A percentile compares a stretch with the other conserved stretches of the same genome.
These are phyloP conservation scores for Tragelaphus buxtoni DNA, from an alignment of 2,113 vertebrate species.

Conservation along the genomic window DNA sequence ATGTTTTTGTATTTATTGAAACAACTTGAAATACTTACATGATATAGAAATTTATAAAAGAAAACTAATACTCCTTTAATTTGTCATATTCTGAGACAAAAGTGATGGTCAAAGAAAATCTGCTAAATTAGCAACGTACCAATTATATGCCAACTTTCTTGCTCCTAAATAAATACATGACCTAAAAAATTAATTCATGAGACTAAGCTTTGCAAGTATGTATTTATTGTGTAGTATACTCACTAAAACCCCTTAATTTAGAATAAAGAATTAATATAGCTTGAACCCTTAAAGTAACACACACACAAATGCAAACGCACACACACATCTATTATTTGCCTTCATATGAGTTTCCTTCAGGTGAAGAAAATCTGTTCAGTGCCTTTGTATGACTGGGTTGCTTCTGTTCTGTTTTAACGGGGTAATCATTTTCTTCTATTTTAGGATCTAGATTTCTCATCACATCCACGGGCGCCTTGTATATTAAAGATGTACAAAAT, in stretches of 20 bases:
- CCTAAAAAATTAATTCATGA: background rate
- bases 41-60: background rate
- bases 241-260: background rate
- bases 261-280: background rate
- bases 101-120: background rate
- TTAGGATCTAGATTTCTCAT: conserved; percentile 99
- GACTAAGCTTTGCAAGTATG: background rate
- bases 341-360: background rate
- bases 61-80: background rate
- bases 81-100: background rate
- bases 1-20: background rate
- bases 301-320: background rate
- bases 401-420: background rate
- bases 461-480: conserved; percentile 99
- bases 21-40: background rate
- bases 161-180: background rate
- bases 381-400: background rate
- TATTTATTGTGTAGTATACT: background rate
- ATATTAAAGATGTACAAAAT: conserved; percentile 98
- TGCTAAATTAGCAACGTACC: background rate
- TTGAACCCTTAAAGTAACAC: background rate
- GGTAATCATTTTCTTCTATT: conserved; percentile 65
- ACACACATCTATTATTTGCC: background rate
- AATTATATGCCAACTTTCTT: background rate
- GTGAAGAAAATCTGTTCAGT: background rate